A percentile compares a stretch with the other conserved stretches of the same genome.
Evolutionary conservation across 2,113 vertebrate genomes (phyloP).

Genomic region (human): DNA sequence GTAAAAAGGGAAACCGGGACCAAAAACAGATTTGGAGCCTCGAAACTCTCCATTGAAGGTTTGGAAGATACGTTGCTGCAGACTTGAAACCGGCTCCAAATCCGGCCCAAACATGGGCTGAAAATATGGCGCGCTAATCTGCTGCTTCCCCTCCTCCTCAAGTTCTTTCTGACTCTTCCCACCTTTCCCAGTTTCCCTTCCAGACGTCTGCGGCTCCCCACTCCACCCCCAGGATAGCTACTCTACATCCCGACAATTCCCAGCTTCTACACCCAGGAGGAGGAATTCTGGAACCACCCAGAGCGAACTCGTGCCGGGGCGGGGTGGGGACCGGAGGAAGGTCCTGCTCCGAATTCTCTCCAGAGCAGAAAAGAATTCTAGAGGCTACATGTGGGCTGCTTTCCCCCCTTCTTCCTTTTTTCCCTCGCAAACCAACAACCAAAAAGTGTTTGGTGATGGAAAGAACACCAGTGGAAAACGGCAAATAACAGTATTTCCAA

Average conservation of each 20-base stretch:
- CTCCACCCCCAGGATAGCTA: neutral
- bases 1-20: neutral
- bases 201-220: neutral
- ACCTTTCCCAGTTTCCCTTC: neutral
- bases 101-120: accelerated
- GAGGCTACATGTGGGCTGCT: neutral
- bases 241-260: neutral
- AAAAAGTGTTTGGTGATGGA: neutral
- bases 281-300: neutral
- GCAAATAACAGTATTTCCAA: neutral
- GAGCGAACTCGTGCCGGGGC: neutral
- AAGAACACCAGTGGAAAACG: neutral
- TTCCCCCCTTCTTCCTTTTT: neutral
- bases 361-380: neutral
- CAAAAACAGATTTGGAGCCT: neutral
- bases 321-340: neutral
- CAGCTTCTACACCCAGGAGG: neutral
- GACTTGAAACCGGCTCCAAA: neutral
- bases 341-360: neutral
- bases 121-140: too few relatives aligned
- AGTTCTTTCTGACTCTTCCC: neutral
- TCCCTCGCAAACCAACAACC: neutral
- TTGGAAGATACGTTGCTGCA: neutral
- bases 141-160: neutral
- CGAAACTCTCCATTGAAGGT: accelerated